Percentiles rank a stretch among this genome's conserved stretches.
These are phyloP conservation scores for Elegia similella DNA, from an alignment of 2,888 invertebrate genomes.

Conservation along the genomic window DNA sequence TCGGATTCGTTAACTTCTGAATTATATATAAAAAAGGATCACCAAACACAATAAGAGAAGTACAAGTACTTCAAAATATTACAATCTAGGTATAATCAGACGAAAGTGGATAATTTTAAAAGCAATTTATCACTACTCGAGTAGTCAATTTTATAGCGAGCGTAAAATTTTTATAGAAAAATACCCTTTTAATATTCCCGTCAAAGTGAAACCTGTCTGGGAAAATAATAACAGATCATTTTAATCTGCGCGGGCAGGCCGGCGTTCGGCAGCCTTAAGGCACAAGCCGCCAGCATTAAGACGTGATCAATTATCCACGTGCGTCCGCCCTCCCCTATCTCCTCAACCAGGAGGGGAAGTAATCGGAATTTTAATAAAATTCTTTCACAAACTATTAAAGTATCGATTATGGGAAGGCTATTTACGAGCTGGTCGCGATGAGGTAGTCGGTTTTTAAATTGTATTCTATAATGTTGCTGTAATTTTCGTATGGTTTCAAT, in stretches of 20 bases:
- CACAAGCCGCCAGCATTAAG: conserved; percentile 42
- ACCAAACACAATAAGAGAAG: no score
- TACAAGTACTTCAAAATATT: neutral
- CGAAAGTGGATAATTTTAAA: neutral
- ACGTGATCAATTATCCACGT: conserved; percentile 64
- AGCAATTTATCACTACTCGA: conserved; percentile 4
- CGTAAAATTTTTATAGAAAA: conserved; percentile 19
- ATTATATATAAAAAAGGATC: no score
- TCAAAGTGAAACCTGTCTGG: conserved; percentile 42
- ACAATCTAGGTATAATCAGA: neutral
- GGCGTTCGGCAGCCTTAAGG: conserved; percentile 27
- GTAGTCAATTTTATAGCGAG: conserved; percentile 10
- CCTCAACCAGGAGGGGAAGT: conserved; percentile 31
- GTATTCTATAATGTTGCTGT: neutral
- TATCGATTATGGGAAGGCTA: conserved; percentile 4
- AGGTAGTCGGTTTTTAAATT: neutral
- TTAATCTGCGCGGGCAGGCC: conserved; percentile 44
- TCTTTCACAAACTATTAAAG: conserved; percentile 10
- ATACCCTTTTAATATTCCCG: conserved; percentile 27
- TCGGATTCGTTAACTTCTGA: no score
- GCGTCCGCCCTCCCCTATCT: conserved; percentile 37
- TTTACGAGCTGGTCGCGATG: neutral
- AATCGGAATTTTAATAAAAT: conserved; percentile 46
- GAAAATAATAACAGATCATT: conserved; percentile 57
- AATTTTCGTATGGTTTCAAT: no score